Evolutionary conservation across 1,140 invertebrate genomes (phyloP).

Genomic region (Cotesia vestalis): DNA sequence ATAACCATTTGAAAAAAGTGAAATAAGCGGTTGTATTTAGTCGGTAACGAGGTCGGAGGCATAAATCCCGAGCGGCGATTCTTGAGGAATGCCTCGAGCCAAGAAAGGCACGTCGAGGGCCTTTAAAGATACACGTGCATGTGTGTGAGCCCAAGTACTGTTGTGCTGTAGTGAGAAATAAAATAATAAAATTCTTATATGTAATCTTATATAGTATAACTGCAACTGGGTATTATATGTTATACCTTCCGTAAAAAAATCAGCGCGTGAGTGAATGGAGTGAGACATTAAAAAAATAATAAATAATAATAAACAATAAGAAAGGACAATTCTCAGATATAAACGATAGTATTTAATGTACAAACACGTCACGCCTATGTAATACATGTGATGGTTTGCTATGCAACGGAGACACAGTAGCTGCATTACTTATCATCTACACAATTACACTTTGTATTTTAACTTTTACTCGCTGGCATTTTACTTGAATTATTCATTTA

Average conservation of each 20-base stretch:
- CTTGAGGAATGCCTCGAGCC: constrained; percentile 25
- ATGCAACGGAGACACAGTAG: not conserved
- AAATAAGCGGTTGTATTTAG: not conserved
- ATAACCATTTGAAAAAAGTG: not conserved
- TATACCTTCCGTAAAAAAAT: not conserved
- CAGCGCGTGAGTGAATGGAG: too few relatives aligned
- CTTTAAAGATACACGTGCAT: constrained; percentile 6
- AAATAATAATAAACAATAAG: too few relatives aligned
- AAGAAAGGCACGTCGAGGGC: constrained; percentile 21
- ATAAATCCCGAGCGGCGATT: constrained; percentile 12
- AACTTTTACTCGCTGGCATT: not conserved
- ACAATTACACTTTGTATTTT: not conserved
- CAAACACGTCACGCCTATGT: constrained; percentile 24
- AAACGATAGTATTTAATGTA: not conserved
- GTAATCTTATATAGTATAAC: too few relatives aligned
- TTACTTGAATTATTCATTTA: too few relatives aligned
- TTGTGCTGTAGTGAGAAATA: too few relatives aligned
- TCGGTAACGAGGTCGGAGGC: constrained; percentile 22
- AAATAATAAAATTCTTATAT: too few relatives aligned
- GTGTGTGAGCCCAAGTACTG: not conserved
- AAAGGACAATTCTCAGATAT: not conserved
- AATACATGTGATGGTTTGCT: not conserved
- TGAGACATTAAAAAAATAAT: too few relatives aligned
- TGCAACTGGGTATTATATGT: too few relatives aligned
- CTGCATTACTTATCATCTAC: not conserved